Evolutionary conservation across 2,113 vertebrate species (phyloP), one percentile per base, ranked within the genome.

Genomic region (Sinocyclocheilus anshuiensis): DNA sequence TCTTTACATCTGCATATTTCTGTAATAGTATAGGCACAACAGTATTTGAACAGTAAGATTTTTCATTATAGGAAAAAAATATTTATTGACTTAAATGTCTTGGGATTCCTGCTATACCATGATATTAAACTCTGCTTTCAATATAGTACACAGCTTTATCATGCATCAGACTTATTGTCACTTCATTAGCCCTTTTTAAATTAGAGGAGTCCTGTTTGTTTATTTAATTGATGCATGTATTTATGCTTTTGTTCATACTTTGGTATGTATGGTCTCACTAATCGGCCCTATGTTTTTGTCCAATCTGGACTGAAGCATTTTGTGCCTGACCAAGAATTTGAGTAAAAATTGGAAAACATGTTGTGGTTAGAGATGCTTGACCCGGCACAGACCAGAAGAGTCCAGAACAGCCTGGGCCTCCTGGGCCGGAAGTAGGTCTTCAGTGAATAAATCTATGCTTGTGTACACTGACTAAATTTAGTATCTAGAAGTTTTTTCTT

Each of bases 271-370:
- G 22, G 7, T 57, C 9, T 22, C 33, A 86, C 76, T 87, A 42
- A 55, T 29, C 12, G 71, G 71, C 55, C 53, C 45, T 55, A 76
- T 84, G 78, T 87, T 86, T 92, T 75, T 65, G 77, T 90, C 33
- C 90, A 86, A 78, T 87, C 81, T 84, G 77, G 84, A 50, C 71
- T 90, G 89, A 71, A 24, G 76, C 77, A 48, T 88, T 77, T 45
- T 26, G 29, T 57, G 57, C 89, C 90, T 90, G 61, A 87, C 87
- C 87, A 89, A 90, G 91, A 89, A 89, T 86, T 78, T 20, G 39
- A 29, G 87, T 89, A 29, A 50, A 39, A 77, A 84, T 50, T 22
- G 71, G 63, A 78, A 72, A 77, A 4, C 65, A 55, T 89, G 65
- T 82, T 89, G 89, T 42, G 89, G 90, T 87, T 63, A 65, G 80